phyloP scores from a whole-genome alignment of 2,888 invertebrate genomes.

The Galeruca laticollis region DNA sequence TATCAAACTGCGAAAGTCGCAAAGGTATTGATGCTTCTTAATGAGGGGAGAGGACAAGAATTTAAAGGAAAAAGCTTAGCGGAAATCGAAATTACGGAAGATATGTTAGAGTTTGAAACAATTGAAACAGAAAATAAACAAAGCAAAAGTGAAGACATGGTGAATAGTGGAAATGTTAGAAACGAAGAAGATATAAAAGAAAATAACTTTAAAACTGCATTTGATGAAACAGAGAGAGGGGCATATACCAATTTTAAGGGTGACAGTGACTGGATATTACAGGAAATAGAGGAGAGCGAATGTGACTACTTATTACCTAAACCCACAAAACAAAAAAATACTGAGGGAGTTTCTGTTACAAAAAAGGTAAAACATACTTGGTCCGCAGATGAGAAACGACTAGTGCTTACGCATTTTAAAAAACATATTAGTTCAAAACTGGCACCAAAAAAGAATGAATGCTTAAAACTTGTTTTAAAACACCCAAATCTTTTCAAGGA shows the following conservation, averaged over 20 bases:
- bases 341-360: neutral
- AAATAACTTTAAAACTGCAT: neutral
- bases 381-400: neutral
- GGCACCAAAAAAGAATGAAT: conserved; percentile 17
- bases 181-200: conserved; percentile 14
- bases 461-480: conserved; percentile 1
- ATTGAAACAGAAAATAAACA: conserved; percentile 26
- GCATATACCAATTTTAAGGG: neutral
- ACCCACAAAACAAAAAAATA: conserved; percentile 1
- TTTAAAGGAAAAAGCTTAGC: conserved; percentile 42
- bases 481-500: neutral
- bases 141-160: neutral
- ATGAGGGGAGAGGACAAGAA: conserved; percentile 44
- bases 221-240: neutral
- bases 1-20: conserved; percentile 29
- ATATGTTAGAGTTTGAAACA: conserved; percentile 25
- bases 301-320: neutral
- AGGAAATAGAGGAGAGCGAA: too few relatives aligned
- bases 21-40: conserved; percentile 38
- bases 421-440: neutral
- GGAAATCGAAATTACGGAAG: conserved; percentile 38
- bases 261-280: too few relatives aligned
- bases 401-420: neutral
- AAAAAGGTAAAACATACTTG: conserved; percentile 9
- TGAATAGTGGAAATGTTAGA: conserved; percentile 17